Conservation (phyloP, 2,797 vertebrate species). For the Hybognathus amarus region DNA sequence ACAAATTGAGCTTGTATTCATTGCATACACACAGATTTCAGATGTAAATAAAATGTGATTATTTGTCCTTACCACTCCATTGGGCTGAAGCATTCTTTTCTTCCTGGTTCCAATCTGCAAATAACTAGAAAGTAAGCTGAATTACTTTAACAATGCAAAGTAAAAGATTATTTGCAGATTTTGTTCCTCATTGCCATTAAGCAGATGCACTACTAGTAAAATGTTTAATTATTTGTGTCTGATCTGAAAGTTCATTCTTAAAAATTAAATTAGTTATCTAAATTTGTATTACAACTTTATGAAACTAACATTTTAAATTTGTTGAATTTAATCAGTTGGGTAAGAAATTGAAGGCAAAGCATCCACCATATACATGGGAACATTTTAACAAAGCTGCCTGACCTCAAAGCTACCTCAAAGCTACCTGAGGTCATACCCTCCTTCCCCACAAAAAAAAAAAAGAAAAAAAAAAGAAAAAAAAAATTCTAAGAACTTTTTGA, state of each 20-base stretch:
- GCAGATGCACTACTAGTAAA: neutral
- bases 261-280: neutral
- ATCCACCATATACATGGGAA: too few species aligned
- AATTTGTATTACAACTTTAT: neutral
- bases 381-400: too few species aligned
- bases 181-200: neutral
- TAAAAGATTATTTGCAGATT: neutral
- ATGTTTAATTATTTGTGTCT: neutral
- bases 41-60: neutral
- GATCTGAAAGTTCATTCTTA: neutral
- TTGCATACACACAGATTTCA: neutral
- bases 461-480: too few species aligned
- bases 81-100: conserved; percentile 81
- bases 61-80: conserved; percentile 77
- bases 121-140: conserved; percentile 78
- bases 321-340: neutral
- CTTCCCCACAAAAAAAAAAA: too few species aligned
- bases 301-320: neutral
- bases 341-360: too few species aligned
- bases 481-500: too few species aligned
- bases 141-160: neutral
- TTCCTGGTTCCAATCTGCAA: conserved; percentile 88
- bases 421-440: too few species aligned
- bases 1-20: neutral
- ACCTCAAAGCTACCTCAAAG: too few species aligned